These are phyloP conservation scores for Drosophila colorata DNA, from an alignment of 2,888 invertebrate species.

Conservation along the genomic window DNA sequence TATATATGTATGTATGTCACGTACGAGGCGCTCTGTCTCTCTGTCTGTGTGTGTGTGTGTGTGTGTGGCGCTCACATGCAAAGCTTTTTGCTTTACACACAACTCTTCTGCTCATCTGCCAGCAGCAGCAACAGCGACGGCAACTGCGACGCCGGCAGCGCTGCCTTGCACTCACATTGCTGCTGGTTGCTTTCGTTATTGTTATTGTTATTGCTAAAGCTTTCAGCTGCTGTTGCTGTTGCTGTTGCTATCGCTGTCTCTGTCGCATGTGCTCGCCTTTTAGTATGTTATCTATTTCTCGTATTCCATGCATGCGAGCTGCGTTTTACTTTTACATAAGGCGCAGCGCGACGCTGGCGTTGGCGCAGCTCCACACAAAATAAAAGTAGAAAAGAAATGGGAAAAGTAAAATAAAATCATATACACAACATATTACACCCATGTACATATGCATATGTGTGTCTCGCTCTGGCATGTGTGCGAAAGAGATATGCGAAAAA, in stretches of 20 bases:
- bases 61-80: slow-evolving; percentile 63
- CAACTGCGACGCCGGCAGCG: slow-evolving; percentile 51
- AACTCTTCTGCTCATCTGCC: slow-evolving; percentile 73
- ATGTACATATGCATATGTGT: slow-evolving; percentile 54
- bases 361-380: slow-evolving; percentile 50
- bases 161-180: slow-evolving; percentile 43
- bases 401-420: slow-evolving; percentile 61
- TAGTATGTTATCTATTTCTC: slow-evolving; percentile 81
- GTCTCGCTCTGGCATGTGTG: slow-evolving; percentile 68
- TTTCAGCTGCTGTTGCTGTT: slow-evolving; percentile 48
- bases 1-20: slow-evolving; percentile 34
- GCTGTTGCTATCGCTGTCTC: slow-evolving; percentile 63
- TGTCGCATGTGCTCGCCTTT: slow-evolving; percentile 72
- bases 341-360: slow-evolving; percentile 23
- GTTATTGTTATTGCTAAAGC: slow-evolving; percentile 55
- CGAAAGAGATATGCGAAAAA: slow-evolving; percentile 68
- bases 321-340: slow-evolving; percentile 64
- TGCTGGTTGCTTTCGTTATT: slow-evolving; percentile 33
- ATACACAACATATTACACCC: slow-evolving; percentile 78
- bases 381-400: slow-evolving; percentile 2
- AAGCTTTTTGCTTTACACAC: slow-evolving; percentile 53
- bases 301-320: slow-evolving; percentile 68
- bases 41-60: slow-evolving; percentile 30
- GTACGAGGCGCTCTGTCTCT: slow-evolving; percentile 58
- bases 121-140: slow-evolving; percentile 2